Conservation (phyloP, 2,113 vertebrate species). For the Phalacrocorax carbo region DNA sequence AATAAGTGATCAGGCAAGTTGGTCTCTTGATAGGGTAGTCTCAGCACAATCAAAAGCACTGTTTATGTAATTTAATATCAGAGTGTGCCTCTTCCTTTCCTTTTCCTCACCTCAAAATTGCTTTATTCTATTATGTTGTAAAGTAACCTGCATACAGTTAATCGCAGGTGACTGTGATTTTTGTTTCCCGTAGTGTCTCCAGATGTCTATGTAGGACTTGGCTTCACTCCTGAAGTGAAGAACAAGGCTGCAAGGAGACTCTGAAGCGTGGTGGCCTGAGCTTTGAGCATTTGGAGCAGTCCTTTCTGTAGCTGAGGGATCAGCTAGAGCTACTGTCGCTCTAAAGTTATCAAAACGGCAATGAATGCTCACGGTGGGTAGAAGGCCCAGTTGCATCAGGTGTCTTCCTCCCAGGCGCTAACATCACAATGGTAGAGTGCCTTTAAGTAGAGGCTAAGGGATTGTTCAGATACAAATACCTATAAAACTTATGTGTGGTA, state of each 20-base stretch:
- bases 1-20: constrained; percentile 27
- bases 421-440: not conserved
- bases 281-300: not conserved
- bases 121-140: not conserved
- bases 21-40: constrained; percentile 22
- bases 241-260: not conserved
- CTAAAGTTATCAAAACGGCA: not conserved
- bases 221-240: not conserved
- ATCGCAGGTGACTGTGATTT: not conserved
- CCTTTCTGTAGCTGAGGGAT: not conserved
- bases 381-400: not conserved
- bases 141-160: not conserved
- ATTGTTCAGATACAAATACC: not conserved
- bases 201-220: not conserved
- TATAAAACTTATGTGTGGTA: not conserved
- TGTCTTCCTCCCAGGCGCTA: not conserved
- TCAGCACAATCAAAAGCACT: constrained; percentile 20
- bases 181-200: not conserved
- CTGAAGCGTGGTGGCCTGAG: not conserved
- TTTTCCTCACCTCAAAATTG: not conserved
- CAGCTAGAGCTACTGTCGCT: not conserved
- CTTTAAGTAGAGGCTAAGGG: not conserved
- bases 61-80: constrained; percentile 24
- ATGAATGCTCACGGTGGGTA: not conserved
- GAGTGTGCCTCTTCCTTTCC: not conserved